Evolutionary conservation across 2,113 vertebrate genomes (phyloP), one percentile per base, ranked within the genome.

Genomic region (Stercorarius parasiticus): DNA sequence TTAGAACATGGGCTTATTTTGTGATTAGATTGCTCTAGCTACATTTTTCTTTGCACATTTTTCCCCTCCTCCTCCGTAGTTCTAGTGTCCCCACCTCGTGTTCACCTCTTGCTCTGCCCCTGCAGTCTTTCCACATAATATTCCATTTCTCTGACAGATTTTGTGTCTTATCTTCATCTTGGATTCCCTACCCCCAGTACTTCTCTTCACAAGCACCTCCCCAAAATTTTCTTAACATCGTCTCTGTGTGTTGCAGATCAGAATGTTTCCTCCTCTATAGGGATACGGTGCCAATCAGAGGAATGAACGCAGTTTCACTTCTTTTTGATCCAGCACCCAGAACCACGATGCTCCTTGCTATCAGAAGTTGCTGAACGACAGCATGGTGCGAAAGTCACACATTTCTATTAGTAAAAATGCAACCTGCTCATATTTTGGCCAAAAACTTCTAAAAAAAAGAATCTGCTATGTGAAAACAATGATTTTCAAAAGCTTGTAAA

Each of bases 381-480:
- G 91, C 16, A 66, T 88, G 86, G 91, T 81, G 86, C 64, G 90
- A 7, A 86, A 88, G 45, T 81, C 72, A 92, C 3, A 16, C n/a
- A 78, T 88, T 86, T 81, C 67, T 92, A 88, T 74, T 84, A 92
- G 86, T 58, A 88, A 93, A 95, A 95, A 92, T 67, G 83, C 94
- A 96, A 94, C 95, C 91, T 97, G 95, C 64, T 96, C 64, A 10
- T 91, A 95, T 94, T 96, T 92, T 92, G 82, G 83, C 88, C 79
- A 81, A 86, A 88, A 93, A 53, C 27, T 61, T 90, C n/a, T 64
- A 43, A 92, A 94, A 93, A 95, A 84, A 58, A n/a, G 10, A n/a
- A 58, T 72, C 84, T 93, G 89, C 81, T 82, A 85, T 69, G 73
- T 89, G 89, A 96, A 96, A 97, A 96, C 89, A 95, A 85, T 74